Conservation (phyloP, 2,888 invertebrate species). For the Heteropelma amictum region DNA sequence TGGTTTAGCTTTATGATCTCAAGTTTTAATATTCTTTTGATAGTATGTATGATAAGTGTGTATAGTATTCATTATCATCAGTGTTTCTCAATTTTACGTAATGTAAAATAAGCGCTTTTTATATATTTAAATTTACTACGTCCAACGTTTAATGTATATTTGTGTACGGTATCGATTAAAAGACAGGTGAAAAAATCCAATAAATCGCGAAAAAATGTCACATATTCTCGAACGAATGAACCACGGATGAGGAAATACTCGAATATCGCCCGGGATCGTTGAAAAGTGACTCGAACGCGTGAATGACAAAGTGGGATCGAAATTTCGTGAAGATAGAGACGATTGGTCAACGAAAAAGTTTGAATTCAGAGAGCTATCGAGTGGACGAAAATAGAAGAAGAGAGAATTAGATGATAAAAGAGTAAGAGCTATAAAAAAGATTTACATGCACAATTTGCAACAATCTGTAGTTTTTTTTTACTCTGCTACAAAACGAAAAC, state of each 20-base stretch:
- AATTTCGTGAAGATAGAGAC: too few relatives aligned
- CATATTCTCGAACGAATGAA: too few relatives aligned
- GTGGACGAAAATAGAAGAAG: constrained; percentile 30
- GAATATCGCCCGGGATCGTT: too few relatives aligned
- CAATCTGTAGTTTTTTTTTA: constrained; percentile 22
- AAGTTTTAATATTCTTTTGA: constrained; percentile 44
- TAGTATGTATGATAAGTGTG: constrained; percentile 19
- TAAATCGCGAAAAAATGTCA: constrained; percentile 1
- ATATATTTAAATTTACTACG: not conserved
- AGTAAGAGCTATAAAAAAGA: constrained; percentile 36
- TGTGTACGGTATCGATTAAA: not conserved
- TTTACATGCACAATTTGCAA: constrained; percentile 53
- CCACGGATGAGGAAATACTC: too few relatives aligned
- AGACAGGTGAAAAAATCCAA: not conserved
- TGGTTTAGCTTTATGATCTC: not conserved
- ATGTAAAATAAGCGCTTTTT: not conserved
- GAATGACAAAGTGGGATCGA: too few relatives aligned
- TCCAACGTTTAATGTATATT: constrained; percentile 15
- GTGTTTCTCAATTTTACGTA: too few relatives aligned
- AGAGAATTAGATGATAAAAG: constrained; percentile 41
- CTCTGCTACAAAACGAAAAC: constrained; percentile 29
- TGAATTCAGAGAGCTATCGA: constrained; percentile 48
- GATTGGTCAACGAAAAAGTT: too few relatives aligned
- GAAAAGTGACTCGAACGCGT: too few relatives aligned
- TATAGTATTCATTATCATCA: too few relatives aligned